These are phyloP conservation scores for Protula sp. DNA, from an alignment of 2,888 invertebrate genomes.

Conservation along the genomic window DNA sequence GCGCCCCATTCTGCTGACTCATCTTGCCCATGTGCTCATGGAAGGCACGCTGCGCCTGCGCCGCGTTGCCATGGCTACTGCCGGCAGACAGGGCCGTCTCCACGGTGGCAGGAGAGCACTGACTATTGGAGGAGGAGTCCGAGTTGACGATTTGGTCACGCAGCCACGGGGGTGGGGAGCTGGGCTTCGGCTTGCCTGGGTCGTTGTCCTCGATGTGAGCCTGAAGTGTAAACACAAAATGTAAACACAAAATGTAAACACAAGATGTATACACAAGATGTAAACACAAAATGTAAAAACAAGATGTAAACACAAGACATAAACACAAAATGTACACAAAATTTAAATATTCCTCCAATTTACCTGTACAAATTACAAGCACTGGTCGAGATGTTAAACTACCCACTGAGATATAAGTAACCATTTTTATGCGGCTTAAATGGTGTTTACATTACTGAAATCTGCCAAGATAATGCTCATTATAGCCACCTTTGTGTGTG, in stretches of 20 bases:
- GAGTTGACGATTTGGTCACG: slow-evolving; percentile 21
- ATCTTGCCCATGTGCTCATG: not conserved
- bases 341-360: too few species aligned
- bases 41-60: not conserved
- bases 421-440: too few species aligned
- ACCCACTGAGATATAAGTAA: too few species aligned
- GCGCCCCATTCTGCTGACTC: not conserved
- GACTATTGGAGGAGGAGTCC: not conserved
- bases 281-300: not conserved
- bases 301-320: too few species aligned
- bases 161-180: slow-evolving; percentile 46
- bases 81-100: not conserved
- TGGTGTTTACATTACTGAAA: too few species aligned
- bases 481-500: too few species aligned
- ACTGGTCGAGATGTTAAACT: too few species aligned
- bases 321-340: too few species aligned
- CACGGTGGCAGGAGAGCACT: not conserved
- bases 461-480: too few species aligned
- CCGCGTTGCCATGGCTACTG: not conserved
- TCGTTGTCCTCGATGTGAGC: slow-evolving; percentile 27
- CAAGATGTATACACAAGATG: not conserved
- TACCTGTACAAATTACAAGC: too few species aligned
- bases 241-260: not conserved
- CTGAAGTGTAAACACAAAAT: slow-evolving; percentile 23
- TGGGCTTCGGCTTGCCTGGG: slow-evolving; percentile 37